These are phyloP conservation scores for Natator depressus DNA, from an alignment of 2,113 vertebrate species.

Conservation along the genomic window DNA sequence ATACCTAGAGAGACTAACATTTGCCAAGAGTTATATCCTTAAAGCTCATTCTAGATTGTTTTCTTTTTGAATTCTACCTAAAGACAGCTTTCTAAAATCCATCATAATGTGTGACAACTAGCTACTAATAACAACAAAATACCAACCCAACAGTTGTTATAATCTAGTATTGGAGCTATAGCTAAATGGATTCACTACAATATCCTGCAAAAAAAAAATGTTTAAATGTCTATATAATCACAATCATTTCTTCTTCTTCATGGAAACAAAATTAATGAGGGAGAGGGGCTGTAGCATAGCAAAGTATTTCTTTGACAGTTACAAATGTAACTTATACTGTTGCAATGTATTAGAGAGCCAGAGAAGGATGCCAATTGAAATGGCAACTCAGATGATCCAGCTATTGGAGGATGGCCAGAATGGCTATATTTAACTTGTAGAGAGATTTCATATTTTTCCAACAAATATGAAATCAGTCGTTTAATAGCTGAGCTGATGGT, in stretches of 20 bases:
- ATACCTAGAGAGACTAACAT: neutral
- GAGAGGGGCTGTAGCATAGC: neutral
- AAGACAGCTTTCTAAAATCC: constrained; percentile 13
- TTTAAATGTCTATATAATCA: neutral
- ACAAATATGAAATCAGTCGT: neutral
- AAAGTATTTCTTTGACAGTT: neutral
- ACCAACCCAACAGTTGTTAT: neutral
- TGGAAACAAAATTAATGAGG: neutral
- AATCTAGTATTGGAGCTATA: neutral
- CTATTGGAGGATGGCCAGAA: neutral
- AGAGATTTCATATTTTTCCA: neutral
- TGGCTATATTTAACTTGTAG: neutral
- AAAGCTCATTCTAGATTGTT: neutral
- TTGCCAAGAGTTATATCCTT: neutral
- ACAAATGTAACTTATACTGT: neutral
- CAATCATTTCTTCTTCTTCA: neutral
- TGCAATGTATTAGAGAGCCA: neutral
- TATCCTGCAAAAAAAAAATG: neutral
- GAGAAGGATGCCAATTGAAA: neutral
- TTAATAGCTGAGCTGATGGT: neutral
- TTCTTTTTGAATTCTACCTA: constrained; percentile 19
- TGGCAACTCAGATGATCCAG: neutral
- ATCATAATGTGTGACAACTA: neutral
- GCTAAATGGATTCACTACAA: neutral
- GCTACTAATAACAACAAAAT: neutral